These are phyloP conservation scores for Papilio elwesi DNA, from an alignment of 2,888 invertebrate genomes.

Conservation along the genomic window DNA sequence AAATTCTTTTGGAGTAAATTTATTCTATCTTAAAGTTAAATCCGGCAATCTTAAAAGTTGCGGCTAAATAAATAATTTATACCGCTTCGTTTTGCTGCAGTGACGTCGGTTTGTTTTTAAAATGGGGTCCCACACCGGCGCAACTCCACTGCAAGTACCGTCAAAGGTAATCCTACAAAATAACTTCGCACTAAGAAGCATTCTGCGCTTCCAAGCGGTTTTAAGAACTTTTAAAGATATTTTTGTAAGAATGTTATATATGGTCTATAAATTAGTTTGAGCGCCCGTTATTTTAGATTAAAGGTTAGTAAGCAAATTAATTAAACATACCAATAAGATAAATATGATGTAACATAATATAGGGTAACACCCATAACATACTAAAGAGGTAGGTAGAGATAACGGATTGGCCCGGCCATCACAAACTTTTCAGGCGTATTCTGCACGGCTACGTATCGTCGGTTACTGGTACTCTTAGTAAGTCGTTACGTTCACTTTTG, in stretches of 20 bases:
- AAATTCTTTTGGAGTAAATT: background rate
- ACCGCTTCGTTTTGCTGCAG: constrained; percentile 20
- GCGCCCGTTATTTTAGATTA: too few species aligned
- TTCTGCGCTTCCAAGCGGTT: constrained; percentile 7
- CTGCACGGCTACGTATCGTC: too few species aligned
- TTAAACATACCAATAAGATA: too few species aligned
- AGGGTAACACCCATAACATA: too few species aligned
- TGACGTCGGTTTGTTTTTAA: constrained; percentile 21
- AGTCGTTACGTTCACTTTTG: too few species aligned
- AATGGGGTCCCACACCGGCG: background rate
- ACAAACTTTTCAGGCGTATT: too few species aligned
- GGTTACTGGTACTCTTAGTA: too few species aligned
- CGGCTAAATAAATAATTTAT: constrained; percentile 15
- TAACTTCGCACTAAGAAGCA: constrained; percentile 21
- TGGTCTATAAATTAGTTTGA: too few species aligned
- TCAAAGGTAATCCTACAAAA: constrained; percentile 36
- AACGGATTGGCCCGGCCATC: too few species aligned
- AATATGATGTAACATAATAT: too few species aligned
- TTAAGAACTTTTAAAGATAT: constrained; percentile 11
- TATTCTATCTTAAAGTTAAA: constrained; percentile 2
- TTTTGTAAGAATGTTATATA: background rate
- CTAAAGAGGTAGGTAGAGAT: too few species aligned
- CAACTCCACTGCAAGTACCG: constrained; percentile 25
- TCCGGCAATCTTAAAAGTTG: constrained; percentile 14
- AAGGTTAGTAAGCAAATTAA: too few species aligned